Evolutionary conservation across 2,888 invertebrate genomes (phyloP).

Genomic region (Biston betularia): DNA sequence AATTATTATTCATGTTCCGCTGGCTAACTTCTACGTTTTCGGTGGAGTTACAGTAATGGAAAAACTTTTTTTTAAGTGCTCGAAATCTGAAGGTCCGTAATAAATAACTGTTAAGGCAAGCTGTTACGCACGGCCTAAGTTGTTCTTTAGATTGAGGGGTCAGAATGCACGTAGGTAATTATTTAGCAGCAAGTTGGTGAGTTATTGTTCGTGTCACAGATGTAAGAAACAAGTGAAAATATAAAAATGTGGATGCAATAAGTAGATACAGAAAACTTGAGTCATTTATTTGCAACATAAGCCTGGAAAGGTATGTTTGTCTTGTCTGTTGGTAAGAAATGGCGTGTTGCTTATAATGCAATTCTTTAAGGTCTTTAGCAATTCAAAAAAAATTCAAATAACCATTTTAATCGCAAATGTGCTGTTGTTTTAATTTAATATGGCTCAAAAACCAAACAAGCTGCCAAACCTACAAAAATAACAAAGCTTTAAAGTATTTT

Average conservation of each 20-base stretch:
- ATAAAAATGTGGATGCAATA: neutral
- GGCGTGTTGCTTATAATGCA: too few species aligned
- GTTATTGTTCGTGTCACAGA: constrained; percentile 55
- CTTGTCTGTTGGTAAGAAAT: too few species aligned
- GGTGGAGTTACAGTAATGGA: constrained; percentile 77
- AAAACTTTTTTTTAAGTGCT: constrained; percentile 81
- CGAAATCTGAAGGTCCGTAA: constrained; percentile 73
- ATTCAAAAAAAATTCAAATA: too few species aligned
- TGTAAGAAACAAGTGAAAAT: neutral
- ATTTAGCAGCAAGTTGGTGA: constrained; percentile 67
- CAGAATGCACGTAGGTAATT: constrained; percentile 80
- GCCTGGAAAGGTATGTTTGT: too few species aligned
- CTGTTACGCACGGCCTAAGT: constrained; percentile 81
- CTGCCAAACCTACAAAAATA: too few species aligned
- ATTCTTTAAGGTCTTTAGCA: too few species aligned
- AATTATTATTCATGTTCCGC: constrained; percentile 77
- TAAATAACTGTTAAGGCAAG: constrained; percentile 83
- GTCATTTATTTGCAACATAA: too few species aligned
- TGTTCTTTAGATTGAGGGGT: constrained; percentile 70
- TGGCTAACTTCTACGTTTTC: constrained; percentile 62
- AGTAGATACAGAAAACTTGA: neutral
- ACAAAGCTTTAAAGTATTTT: too few species aligned
- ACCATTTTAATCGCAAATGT: too few species aligned
- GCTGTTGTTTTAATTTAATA: too few species aligned
- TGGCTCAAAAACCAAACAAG: too few species aligned